phyloP scores from a whole-genome alignment of 1,140 invertebrate genomes.

The Leptonema lineaticorne region DNA sequence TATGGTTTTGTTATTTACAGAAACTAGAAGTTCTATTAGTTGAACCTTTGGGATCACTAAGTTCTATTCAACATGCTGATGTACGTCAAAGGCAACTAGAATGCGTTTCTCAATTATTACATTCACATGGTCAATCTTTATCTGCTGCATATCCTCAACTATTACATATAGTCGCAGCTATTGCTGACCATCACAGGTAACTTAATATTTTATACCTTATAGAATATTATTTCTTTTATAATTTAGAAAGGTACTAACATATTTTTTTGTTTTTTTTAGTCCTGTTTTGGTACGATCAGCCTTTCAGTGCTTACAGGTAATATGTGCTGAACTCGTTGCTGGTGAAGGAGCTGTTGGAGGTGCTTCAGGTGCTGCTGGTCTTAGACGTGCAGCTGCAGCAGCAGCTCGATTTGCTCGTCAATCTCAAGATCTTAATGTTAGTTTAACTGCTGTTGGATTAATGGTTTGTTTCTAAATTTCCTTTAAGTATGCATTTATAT shows the following conservation, averaged over 20 bases:
- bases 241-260: conserved; percentile 12
- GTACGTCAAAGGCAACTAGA: conserved; percentile 94
- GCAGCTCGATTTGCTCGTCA: conserved; percentile 96
- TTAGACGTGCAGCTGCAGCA: conserved; percentile 90
- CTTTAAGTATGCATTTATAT: not conserved
- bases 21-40: conserved; percentile 84
- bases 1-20: conserved; percentile 49
- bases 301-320: conserved; percentile 94
- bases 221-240: conserved; percentile 26
- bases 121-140: conserved; percentile 87
- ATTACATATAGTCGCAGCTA: conserved; percentile 90
- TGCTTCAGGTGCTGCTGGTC: conserved; percentile 70
- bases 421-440: conserved; percentile 96
- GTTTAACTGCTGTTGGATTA: conserved; percentile 94
- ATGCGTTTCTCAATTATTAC: conserved; percentile 89
- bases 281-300: conserved; percentile 90
- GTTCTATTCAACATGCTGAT: conserved; percentile 85
- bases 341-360: conserved; percentile 80
- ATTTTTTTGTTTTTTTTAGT: conserved; percentile 55
- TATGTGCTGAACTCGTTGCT: conserved; percentile 95
- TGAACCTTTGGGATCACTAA: conserved; percentile 87
- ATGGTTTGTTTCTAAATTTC: conserved; percentile 65
- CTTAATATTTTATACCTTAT: conserved; percentile 18
- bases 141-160: conserved; percentile 94
- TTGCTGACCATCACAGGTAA: conserved; percentile 89